Base-by-base conservation (phyloP, 2,888 invertebrate genomes). In the Abrostola tripartita region DNA sequence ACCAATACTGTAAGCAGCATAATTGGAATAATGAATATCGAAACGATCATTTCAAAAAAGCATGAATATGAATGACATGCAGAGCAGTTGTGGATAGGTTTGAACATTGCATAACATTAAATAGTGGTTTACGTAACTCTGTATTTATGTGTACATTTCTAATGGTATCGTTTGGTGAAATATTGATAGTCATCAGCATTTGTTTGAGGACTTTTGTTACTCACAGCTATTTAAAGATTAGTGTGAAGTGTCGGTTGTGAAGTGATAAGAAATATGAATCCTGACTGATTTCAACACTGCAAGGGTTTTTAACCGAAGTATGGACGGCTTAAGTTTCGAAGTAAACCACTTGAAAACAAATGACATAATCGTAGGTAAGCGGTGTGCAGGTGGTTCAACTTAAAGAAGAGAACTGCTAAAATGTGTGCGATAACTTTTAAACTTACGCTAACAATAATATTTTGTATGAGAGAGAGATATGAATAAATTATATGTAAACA, bases 281-380 rank as follows among this genome's bases (percentile, higher is more conserved):
- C 61, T 24, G 57, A 79, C 74, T 74, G 63, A 79, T 79, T 71
- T 81, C 71, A 81, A 65, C 77, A 67, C 59, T 24, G 52, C 51
- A 47, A 73, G 71, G 55, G 70, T 70, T 68, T 71, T 76, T 64
- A 74, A 65, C 9, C 54, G 49, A 37, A 54, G 68, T 60, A 62
- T 72, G 65, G 67, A 42, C 58, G 60, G 61, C 52, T 58, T 56
- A 60, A 61, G 65, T 56, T 78, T 81, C 81, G 81, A 63, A 71
- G 81, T 71, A 68, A 68, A 74, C 63, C 81, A 81, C 81, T 81
- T 74, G 71, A 79, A 79, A 81, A 81, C 71, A 67, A 51, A 63
- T 64, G 76, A 79, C 71, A 74, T 68, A 61, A 64, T 61, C 38
- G 55, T 49, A 47, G 42, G 55, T 49, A 47, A 49, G 72, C 47